Base-by-base conservation (phyloP, 2,888 invertebrate species). In the Lepeophtheirus nordmannii region DNA sequence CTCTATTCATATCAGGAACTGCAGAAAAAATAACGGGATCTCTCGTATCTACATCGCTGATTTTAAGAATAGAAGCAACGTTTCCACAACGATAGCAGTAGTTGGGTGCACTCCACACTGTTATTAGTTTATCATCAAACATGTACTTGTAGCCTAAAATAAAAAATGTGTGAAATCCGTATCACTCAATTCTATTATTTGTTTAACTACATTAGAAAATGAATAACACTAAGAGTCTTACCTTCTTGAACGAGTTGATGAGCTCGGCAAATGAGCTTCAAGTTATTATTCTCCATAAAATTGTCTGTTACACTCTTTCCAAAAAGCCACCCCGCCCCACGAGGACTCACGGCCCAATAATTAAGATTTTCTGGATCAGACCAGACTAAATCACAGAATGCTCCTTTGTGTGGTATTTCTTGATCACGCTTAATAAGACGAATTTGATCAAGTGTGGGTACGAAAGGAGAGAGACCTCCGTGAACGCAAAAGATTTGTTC, bases 41-140 rank as follows among this genome's bases (percentile, higher is more conserved):
- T 82, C 74, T 83, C 70, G 85, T 83, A 70, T 87, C 85, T 10
- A 85, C 83, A 69, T 85, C 83, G 68, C 83, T 82, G 75, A 98
- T 91, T 75, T 88, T 86, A 74, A 98, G 80, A 72, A 99, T 96
- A 63, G 97, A 92, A 7, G 98, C 98, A 67, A 94, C 86, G 76
- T 98, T 99, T 60, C 97, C 98, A 75, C 98, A 98, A 37, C 98
- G 85, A 76, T 98, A 99, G 78, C 98, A 99, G 77, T 98, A 99
- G 79, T 98, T 99, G 7, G 98, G 98, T 8, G 98, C 98, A 17
- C 97, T 94, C 93, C 98, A 99, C 1, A 99, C 92, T 0, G 98
- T 99, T 41, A 97, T 94, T 72, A 98, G 79, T 75, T 89, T 87
- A 72, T 93, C 87, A 74, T 94, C 87, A 77, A 98, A 99, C 90